Base-by-base conservation (phyloP, 2,888 invertebrate genomes). In the Chelonus formosanus region DNA sequence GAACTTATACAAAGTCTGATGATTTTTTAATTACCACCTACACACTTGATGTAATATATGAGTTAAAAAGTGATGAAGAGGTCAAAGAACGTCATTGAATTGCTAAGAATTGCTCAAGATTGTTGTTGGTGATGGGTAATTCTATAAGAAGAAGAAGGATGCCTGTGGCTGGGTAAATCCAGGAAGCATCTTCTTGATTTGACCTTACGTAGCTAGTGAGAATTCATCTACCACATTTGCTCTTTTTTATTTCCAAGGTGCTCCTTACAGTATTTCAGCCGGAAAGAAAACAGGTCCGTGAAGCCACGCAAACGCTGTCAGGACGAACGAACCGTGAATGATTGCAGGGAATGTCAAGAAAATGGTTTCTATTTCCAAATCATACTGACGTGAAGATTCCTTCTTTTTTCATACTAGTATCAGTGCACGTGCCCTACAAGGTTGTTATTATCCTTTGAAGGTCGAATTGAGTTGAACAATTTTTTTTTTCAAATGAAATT, bases 11-110 rank as follows among this genome's bases (percentile, higher is more conserved):
- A 32, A 43, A n/a, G 20, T 8, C 54, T 62, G 48, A 66, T 62
- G 66, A 20, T 53, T 57, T 61, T 62, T 61, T 66, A 66, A 66
- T 61, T 66, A 61, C 55, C 36, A 5, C 44, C 44, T 52, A 59
- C 64, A 32, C 31, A 32, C 44, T 44, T 7, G 5, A 55, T 50
- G 8, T 10, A 7, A 32, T 32, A 32, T 52, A 4, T 43, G 35
- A 45, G 45, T 43, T 44, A 48, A 34, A 53, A 53, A 45, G 45
- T 52, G 45, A 31, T 31, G 35, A 60, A 20, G 45, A 35, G 47
- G 54, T 31, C 52, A 50, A 61, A 40, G 52, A 52, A 53, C 43
- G 60, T 52, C 36, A 10, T n/a, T 32, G 47, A 35, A 59, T 48
- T 32, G 47, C 32, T n/a, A 8, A 54, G 6, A 54, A 7, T 52